phyloP scores from a whole-genome alignment of 2,888 invertebrate genomes.

The Eilema depressum region DNA sequence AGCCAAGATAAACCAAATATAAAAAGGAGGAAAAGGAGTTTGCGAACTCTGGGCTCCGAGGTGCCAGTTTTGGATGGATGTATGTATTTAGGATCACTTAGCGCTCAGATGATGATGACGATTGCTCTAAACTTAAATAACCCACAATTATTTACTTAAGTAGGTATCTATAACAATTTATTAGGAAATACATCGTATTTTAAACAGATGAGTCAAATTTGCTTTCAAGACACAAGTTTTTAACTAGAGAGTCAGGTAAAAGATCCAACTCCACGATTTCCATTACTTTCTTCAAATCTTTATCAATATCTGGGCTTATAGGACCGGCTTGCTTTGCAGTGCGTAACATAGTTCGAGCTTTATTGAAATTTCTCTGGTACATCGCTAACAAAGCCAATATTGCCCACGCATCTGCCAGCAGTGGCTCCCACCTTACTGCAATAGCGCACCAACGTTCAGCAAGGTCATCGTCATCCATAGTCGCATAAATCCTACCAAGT shows the following conservation, averaged over 20 bases:
- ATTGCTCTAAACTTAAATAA: background rate
- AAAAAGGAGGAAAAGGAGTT: no score
- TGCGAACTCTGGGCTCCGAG: no score
- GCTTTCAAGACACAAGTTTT: slow-evolving; percentile 62
- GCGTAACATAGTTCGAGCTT: slow-evolving; percentile 72
- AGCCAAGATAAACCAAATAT: background rate
- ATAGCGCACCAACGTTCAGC: slow-evolving; percentile 77
- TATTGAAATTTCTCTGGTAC: slow-evolving; percentile 65
- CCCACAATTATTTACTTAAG: background rate
- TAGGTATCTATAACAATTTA: no score
- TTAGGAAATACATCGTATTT: slow-evolving; percentile 1
- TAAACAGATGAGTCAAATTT: slow-evolving; percentile 7
- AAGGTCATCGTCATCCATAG: slow-evolving; percentile 61
- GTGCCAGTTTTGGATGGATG: background rate
- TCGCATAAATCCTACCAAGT: slow-evolving; percentile 70
- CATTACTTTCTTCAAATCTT: slow-evolving; percentile 64
- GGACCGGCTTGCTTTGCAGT: slow-evolving; percentile 76
- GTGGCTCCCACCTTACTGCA: slow-evolving; percentile 75
- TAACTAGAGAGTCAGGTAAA: slow-evolving; percentile 68
- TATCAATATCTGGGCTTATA: slow-evolving; percentile 67
- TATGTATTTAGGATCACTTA: no score
- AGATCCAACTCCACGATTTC: slow-evolving; percentile 61
- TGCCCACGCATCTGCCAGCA: slow-evolving; percentile 79
- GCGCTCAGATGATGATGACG: background rate
- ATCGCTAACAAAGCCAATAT: slow-evolving; percentile 73